phyloP scores from a whole-genome alignment of 35 echinoderm and acorn worm genomes.

The Eucidaris tribuloides region DNA sequence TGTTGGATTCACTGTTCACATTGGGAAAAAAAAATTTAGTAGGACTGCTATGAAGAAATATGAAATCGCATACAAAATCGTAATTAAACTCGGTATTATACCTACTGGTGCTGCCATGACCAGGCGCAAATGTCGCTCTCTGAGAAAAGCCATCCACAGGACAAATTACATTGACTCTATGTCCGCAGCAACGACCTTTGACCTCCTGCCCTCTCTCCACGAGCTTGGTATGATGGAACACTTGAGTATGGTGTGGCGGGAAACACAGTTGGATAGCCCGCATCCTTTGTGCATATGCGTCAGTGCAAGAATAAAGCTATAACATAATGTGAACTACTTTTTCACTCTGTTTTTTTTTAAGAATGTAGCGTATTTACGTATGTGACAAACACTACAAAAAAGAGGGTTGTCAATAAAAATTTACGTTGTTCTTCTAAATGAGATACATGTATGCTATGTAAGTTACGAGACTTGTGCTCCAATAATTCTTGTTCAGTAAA shows the following conservation, averaged over 20 bases:
- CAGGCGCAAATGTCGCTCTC: conserved; percentile 81
- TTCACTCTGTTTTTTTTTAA: neutral
- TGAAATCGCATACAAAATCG: no score
- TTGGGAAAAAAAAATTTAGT: no score
- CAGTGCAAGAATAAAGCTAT: neutral
- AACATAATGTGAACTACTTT: neutral
- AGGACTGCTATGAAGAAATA: no score
- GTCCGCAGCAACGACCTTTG: neutral
- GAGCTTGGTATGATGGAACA: conserved; percentile 41
- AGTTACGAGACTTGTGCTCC: no score
- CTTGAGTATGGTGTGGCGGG: conserved; percentile 15
- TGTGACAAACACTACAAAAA: neutral
- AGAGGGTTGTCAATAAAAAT: neutral
- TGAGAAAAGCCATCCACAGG: conserved; percentile 76
- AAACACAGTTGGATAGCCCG: conserved; percentile 1
- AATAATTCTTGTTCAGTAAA: no score
- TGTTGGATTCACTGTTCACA: no score
- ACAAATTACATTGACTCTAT: conserved; percentile 67
- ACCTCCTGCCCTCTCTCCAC: neutral
- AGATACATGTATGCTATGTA: neutral
- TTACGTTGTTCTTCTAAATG: neutral
- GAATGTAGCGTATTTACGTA: neutral
- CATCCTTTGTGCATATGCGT: conserved; percentile 39
- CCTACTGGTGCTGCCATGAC: conserved; percentile 78
- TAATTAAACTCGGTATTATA: no score